Base-by-base conservation (phyloP, 2,797 vertebrate genomes). In the Tiaroga cobitis region DNA sequence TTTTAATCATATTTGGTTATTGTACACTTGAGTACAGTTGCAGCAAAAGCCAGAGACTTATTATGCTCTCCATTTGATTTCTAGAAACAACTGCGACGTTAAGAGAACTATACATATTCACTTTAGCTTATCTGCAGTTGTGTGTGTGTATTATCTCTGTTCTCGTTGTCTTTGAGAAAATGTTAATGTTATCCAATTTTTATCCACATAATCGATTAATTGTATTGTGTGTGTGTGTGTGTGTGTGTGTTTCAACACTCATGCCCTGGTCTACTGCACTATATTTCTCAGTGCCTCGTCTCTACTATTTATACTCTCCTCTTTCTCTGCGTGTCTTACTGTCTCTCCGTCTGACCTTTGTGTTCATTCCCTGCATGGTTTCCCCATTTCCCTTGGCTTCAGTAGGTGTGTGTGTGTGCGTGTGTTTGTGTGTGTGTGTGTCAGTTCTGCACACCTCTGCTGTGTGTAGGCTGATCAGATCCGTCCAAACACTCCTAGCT, bases 371-470 rank as follows among this genome's bases (percentile, higher is more conserved):
- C 75, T 49, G 39, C 41, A 16, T 39, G 29, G 15, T 68, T 54
- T 76, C 56, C 73, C 24, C 10, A 37, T 59, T 37, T 67, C 18
- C 46, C 26, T 8, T 49, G 51, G 34, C 43, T 34, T 83, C n/a
- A 24, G 43, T 59, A 39, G 78, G 85, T 86, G 80, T 86, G 8
- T 81, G 61, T 75, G 69, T 74, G 59, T 80, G 81, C 74, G 81
- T 78, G 80, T 21, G 65, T 1, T 6, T 16, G 54, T 82, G 74
- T 67, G 80, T 56, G 81, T 79, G 74, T 78, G 39, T 80, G 39
- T 79, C 19, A 56, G 74, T 74, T 43, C 32, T 79, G 6, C 56
- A 46, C 72, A 83, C 75, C 65, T 72, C 65, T 87, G 61, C 49
- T 87, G 86, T 61, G 78, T 63, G 72, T 72, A 79, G 61, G 32